Percentiles rank a stretch among this genome's conserved stretches.
phyloP scores from a whole-genome alignment of 2,888 invertebrate species.

The Carabus problematicus region DNA sequence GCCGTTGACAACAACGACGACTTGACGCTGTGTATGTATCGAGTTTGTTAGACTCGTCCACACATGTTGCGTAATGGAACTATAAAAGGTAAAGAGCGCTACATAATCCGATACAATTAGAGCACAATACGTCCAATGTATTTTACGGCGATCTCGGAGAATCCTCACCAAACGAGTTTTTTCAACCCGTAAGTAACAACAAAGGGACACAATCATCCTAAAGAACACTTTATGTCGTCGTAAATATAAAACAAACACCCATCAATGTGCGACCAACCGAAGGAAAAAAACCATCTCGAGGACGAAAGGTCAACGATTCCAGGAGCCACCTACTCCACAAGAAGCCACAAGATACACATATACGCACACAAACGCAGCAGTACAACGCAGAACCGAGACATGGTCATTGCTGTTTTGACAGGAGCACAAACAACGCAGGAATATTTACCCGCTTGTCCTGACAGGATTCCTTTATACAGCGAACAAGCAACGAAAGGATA shows the following conservation, averaged over 20 bases:
- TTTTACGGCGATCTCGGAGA: constrained; percentile 25
- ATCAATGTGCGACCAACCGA: constrained; percentile 40
- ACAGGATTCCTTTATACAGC: too few species aligned
- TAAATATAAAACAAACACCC: constrained; percentile 43
- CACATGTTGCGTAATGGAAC: constrained; percentile 33
- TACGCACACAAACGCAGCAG: not conserved
- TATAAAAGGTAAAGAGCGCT: constrained; percentile 36
- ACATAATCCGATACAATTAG: constrained; percentile 39
- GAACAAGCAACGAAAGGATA: too few species aligned
- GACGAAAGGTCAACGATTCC: constrained; percentile 35
- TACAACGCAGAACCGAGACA: not conserved
- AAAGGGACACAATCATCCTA: constrained; percentile 43
- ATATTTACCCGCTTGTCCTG: too few species aligned
- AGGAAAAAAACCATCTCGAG: constrained; percentile 24
- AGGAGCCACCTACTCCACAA: constrained; percentile 35
- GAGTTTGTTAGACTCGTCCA: too few species aligned
- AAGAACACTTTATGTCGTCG: constrained; percentile 42
- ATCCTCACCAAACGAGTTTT: constrained; percentile 40
- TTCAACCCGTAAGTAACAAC: constrained; percentile 41
- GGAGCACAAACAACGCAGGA: too few species aligned
- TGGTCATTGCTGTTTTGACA: too few species aligned
- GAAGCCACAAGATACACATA: constrained; percentile 14
- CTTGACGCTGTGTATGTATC: too few species aligned
- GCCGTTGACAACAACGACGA: too few species aligned
- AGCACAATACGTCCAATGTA: constrained; percentile 24